Evolutionary conservation across 2,797 vertebrate species (phyloP), one percentile per base, ranked within the genome.

Genomic region (Halcyon smyrnensis): DNA sequence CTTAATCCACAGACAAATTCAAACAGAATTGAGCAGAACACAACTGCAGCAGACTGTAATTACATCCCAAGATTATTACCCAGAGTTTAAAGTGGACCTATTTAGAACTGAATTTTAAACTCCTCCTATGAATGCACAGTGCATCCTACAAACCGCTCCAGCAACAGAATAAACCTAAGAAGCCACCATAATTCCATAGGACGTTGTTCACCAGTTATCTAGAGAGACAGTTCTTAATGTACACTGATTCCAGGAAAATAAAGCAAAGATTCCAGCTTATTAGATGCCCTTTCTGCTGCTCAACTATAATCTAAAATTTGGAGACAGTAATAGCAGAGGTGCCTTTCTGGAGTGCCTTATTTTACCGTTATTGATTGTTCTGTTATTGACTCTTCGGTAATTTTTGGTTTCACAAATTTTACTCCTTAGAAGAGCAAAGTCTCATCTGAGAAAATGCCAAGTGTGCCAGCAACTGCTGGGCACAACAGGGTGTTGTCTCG

Each of bases 71-170:
- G 53, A 87, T 89, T n/a, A 63, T 41, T 92, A 70, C 17, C 30
- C 48, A 34, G 39, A 70, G 20, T 88, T 91, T 94, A 93, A 71
- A 90, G 15, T 63, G 70, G 30, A 85, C 46, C 57, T 59, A 59
- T 78, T 86, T 70, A 71, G 84, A 90, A 80, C 15, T 71, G 63
- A 79, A 84, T 73, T 76, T 88, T 74, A 84, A 96, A 86, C 56
- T 63, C 64, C 32, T 88, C n/a, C 25, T 36, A 70, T 16, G n/a
- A 84, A 87, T 79, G 76, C 69, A 84, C 25, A 59, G 23, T 24
- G 15, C 3, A 0, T 79, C 39, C 63, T 56, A 71, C 9, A 23
- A 81, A 77, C 54, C n/a, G 43, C 48, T 69, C 46, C 50, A 87
- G 86, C 19, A 64, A 91, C 43, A 65, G 37, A 68, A 0, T 46